Evolutionary conservation across 1,140 invertebrate genomes (phyloP), one percentile per base, ranked within the genome.

Genomic region (Rhyacophila brunnea): DNA sequence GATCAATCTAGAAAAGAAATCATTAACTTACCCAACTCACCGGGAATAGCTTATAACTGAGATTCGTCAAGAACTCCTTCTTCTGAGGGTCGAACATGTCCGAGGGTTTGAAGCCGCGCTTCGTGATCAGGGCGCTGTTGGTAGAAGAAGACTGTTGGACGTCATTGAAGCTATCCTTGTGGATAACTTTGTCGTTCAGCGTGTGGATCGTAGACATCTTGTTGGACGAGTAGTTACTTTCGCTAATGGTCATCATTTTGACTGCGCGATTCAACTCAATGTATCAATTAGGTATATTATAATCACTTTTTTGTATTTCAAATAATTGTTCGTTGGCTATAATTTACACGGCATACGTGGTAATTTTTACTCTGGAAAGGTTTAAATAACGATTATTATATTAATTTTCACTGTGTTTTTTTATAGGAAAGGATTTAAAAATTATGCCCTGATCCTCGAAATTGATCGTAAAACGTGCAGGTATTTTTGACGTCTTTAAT

Each of bases 1-100:
- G 23, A 9, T 28, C 9, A 28, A 28, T 28, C 23, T 28, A 28
- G 23, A 28, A 28, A 28, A 18, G 50, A 56, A 62, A 23, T 42
- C 9, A 68, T 53, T 55, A 62, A 83, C 85, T 84, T 79, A 89
- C 87, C 86, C 88, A 83, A 70, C 86, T 85, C 76, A 89, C 82
- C 79, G 89, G 88, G 69, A 90, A 87, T 69, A 92, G 84, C 71
- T 86, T 86, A 65, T 85, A 82, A 62, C 90, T 91, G 62, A 94
- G 81, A 68, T 85, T 83, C 53, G 88, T 87, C 47, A 94, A 82
- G 74, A 92, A 90, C 66, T 87, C 84, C 68, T 84, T 85, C 73
- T 93, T 93, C 43, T 80, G 74, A 1, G 89, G 89, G 73, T 94
- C 89, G 72, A 85, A 84, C 68, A 87, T 83, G 71, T 94, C 91